Evolutionary conservation across 2,797 vertebrate genomes (phyloP), one percentile per base, ranked within the genome.

Genomic region (Pterois miles): DNA sequence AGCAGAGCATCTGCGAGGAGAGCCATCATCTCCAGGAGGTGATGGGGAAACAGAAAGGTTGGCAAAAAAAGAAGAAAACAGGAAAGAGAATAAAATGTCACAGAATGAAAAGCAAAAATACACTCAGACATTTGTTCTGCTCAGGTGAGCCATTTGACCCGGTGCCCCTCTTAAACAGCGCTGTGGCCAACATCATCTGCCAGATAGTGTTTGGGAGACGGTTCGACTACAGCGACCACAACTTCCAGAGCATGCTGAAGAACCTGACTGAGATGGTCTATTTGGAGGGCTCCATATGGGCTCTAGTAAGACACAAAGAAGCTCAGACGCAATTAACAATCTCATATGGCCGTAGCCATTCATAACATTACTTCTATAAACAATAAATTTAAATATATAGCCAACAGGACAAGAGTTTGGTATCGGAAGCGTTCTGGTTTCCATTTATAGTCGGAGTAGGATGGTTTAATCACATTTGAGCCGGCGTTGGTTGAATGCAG

Each of bases 141-240:
- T 54, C 78, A 96, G 95, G 93, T 54, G 81, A 89, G 38, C 80
- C 91, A 0, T 95, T 95, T 38, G 83, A 96, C 84, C 95, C 95
- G 0, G 86, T 88, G 31, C 79, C 80, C 3, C 79, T 94, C 16
- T 74, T 96, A 54, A 94, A 94, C 88, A 93, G 86, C 3, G 93
- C 94, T 0, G 93, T 94, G 71, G 91, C 94, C 80, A 96, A 96
- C 89, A 95, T 96, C 80, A 95, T 96, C 76, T 94, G 93, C 79
- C 93, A 93, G 86, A 88, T 96, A 29, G 90, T 95, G 68, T 94
- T 96, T 34, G 94, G 95, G 40, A 94, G 67, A 76, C 89, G 94
- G 8, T 96, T 94, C 73, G 93, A 95, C 59, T 95, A 95, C 79
- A 63, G 40, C 2, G 93, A 95, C 68, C 69, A 78, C 27, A 64